A percentile compares a stretch with the other conserved stretches of the same genome.
Evolutionary conservation across 1,140 invertebrate species (phyloP).

Genomic region (Polypedilum vanderplanki): DNA sequence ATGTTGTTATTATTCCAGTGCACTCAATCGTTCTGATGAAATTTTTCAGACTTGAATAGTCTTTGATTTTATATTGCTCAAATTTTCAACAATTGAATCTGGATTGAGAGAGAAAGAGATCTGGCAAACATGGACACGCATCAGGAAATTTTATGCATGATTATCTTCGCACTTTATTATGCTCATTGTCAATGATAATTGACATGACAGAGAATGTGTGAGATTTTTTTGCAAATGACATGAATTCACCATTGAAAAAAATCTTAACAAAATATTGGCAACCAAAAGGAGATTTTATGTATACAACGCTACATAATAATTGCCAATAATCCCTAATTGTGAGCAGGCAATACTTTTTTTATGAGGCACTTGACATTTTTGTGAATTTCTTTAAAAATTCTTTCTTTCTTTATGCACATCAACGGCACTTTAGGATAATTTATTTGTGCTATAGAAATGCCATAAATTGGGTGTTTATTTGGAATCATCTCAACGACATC

Average conservation of each 20-base stretch:
- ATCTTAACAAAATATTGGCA: not conserved
- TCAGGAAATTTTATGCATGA: conserved; percentile 14
- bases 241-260: not conserved
- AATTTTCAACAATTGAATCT: conserved; percentile 1
- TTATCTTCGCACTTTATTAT: conserved; percentile 21
- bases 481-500: not conserved
- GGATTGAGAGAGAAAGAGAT: not conserved
- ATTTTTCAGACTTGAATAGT: conserved; percentile 12
- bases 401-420: not conserved
- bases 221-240: not conserved
- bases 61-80: not conserved
- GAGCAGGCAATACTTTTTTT: not conserved
- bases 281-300: not conserved
- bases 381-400: not conserved
- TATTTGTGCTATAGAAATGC: conserved; percentile 18
- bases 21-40: conserved; percentile 11
- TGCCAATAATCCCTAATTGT: not conserved
- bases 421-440: conserved; percentile 17
- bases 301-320: not conserved
- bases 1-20: not conserved
- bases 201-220: not conserved
- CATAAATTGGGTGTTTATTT: not conserved
- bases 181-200: conserved; percentile 2
- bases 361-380: conserved; percentile 12
- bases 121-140: not conserved